These are phyloP conservation scores for Disparrhopalites patrizii DNA, from an alignment of 2,888 invertebrate species.

Conservation along the genomic window DNA sequence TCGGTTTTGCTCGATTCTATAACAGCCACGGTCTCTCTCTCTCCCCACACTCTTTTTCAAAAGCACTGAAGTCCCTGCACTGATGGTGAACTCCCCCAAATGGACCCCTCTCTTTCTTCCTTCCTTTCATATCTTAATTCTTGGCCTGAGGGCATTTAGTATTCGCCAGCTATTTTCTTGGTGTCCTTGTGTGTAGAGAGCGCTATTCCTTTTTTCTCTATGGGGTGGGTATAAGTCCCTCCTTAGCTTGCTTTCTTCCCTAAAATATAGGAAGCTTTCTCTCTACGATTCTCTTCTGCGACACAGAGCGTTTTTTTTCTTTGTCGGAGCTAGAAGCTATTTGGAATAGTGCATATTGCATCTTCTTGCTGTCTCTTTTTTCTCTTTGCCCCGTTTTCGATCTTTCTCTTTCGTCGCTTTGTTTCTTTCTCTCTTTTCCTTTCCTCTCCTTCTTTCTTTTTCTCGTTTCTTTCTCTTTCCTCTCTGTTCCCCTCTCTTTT, in stretches of 20 bases:
- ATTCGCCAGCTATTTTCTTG: no score
- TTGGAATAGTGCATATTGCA: no score
- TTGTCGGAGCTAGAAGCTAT: no score
- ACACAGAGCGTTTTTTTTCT: background rate
- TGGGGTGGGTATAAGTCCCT: no score
- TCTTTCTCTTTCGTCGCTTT: background rate
- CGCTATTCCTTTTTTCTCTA: no score
- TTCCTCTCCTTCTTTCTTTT: background rate
- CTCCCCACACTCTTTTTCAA: constrained; percentile 23
- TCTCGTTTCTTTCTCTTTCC: background rate
- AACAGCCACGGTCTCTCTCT: no score
- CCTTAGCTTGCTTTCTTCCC: no score
- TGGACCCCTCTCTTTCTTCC: constrained; percentile 9
- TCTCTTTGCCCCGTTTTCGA: no score
- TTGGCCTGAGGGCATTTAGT: constrained; percentile 9
- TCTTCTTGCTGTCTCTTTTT: no score
- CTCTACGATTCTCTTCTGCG: constrained; percentile 5
- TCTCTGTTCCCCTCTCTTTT: background rate
- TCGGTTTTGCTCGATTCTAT: constrained; percentile 18
- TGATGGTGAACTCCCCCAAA: no score
- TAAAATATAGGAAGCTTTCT: no score
- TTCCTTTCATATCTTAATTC: constrained; percentile 11
- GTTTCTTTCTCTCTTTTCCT: background rate
- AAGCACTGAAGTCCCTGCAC: background rate
- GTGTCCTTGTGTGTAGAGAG: no score